Evolutionary conservation across 2,113 vertebrate genomes (phyloP).

Genomic region (Salvelinus sp.): DNA sequence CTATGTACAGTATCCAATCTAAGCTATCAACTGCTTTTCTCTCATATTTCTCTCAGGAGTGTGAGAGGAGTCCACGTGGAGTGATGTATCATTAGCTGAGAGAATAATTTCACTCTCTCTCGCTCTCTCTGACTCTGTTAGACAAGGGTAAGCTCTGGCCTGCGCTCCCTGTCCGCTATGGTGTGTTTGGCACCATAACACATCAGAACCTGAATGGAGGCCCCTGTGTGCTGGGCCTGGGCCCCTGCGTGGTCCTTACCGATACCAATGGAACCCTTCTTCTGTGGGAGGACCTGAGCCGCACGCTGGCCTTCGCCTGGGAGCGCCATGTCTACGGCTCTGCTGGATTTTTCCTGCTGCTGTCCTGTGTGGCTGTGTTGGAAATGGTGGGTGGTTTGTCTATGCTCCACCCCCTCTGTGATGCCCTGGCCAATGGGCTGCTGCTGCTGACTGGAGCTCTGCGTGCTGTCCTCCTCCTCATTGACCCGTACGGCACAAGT

Average conservation of each 20-base stretch:
- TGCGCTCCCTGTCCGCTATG: slow-evolving; percentile 24
- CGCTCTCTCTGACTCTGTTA: slow-evolving; percentile 15
- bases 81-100: not conserved
- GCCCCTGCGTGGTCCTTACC: slow-evolving; percentile 49
- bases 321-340: slow-evolving; percentile 83
- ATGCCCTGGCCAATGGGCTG: slow-evolving; percentile 77
- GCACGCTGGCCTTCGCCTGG: slow-evolving; percentile 82
- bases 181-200: slow-evolving; percentile 28
- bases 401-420: slow-evolving; percentile 58
- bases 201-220: slow-evolving; percentile 19
- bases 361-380: slow-evolving; percentile 71
- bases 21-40: too few relatives aligned
- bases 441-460: slow-evolving; percentile 75
- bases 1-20: too few relatives aligned
- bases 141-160: slow-evolving; percentile 18
- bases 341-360: slow-evolving; percentile 74
- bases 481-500: slow-evolving; percentile 82
- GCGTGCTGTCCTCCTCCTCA: slow-evolving; percentile 77
- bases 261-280: slow-evolving; percentile 74
- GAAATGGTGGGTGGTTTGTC: slow-evolving; percentile 59
- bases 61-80: too few relatives aligned
- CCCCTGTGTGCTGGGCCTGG: slow-evolving; percentile 54
- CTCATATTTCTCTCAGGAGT: too few relatives aligned
- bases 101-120: not conserved
- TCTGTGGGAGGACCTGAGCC: slow-evolving; percentile 82